phyloP scores from a whole-genome alignment of 2,797 vertebrate genomes.

The Smutsia gigantea region DNA sequence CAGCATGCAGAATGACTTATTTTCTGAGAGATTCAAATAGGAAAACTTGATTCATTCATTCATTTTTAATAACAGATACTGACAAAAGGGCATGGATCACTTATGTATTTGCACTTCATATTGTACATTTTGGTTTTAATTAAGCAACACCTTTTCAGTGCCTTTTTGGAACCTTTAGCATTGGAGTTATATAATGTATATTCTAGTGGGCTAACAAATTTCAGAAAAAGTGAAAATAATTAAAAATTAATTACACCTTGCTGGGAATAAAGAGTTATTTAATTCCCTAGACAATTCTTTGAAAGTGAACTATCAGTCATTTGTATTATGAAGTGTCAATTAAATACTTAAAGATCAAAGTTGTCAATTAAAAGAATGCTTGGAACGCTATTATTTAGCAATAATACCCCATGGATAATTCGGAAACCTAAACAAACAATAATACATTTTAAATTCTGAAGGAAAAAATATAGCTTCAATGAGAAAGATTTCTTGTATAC shows the following conservation, averaged over 20 bases:
- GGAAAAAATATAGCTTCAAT: not conserved
- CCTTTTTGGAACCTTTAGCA: constrained; percentile 72
- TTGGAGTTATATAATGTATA: constrained; percentile 80
- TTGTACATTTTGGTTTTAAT: constrained; percentile 64
- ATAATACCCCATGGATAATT: not conserved
- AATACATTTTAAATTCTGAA: constrained; percentile 27
- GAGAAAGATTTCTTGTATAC: not conserved
- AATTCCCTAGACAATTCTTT: constrained; percentile 69
- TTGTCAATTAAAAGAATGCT: constrained; percentile 47
- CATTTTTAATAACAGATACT: constrained; percentile 64
- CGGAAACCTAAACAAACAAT: constrained; percentile 27
- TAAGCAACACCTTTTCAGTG: constrained; percentile 67
- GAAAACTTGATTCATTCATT: not conserved
- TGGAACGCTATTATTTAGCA: not conserved
- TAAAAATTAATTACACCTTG: constrained; percentile 78
- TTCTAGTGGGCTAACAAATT: constrained; percentile 77
- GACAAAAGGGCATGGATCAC: constrained; percentile 52
- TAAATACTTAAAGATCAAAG: constrained; percentile 57
- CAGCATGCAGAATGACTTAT: constrained; percentile 55
- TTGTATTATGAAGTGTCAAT: constrained; percentile 73
- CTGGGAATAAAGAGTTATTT: constrained; percentile 76
- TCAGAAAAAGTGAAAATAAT: constrained; percentile 82
- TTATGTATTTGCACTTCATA: constrained; percentile 57
- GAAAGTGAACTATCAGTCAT: constrained; percentile 59
- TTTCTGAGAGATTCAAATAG: constrained; percentile 36